These are phyloP conservation scores for Sarcophaga rosellei DNA, from an alignment of 2,888 invertebrate genomes.

Conservation along the genomic window DNA sequence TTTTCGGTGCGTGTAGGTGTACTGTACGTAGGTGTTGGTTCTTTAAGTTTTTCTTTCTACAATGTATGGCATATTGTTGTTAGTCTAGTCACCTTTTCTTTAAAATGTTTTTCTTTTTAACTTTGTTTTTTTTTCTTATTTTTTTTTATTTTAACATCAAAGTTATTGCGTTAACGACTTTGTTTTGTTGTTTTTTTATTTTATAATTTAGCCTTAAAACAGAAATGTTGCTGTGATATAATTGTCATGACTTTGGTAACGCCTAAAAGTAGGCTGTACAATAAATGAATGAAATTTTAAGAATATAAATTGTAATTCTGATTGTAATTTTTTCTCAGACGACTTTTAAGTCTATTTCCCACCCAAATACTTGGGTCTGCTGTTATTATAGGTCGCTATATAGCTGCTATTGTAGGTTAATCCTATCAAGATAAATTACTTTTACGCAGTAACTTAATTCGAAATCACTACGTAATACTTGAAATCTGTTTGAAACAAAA, in stretches of 20 bases:
- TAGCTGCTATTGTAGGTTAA: no score
- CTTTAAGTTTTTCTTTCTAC: conserved; percentile 15
- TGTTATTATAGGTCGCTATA: no score
- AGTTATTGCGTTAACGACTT: conserved; percentile 58
- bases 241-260: background rate
- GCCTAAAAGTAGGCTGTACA: background rate
- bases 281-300: background rate
- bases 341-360: no score
- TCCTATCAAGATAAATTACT: no score
- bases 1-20: conserved; percentile 18
- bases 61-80: conserved; percentile 6
- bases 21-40: conserved; percentile 11
- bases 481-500: no score
- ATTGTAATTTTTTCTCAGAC: no score
- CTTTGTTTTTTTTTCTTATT: conserved; percentile 20
- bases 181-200: background rate
- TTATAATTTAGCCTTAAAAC: background rate
- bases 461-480: no score
- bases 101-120: background rate
- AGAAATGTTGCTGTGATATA: background rate
- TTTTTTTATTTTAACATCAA: conserved; percentile 35
- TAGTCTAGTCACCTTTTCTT: conserved; percentile 53
- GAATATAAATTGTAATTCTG: background rate
- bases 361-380: no score
- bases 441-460: no score